Evolutionary conservation across 2,888 invertebrate genomes (phyloP), one percentile per base, ranked within the genome.

Genomic region (Drosophila barbarae): DNA sequence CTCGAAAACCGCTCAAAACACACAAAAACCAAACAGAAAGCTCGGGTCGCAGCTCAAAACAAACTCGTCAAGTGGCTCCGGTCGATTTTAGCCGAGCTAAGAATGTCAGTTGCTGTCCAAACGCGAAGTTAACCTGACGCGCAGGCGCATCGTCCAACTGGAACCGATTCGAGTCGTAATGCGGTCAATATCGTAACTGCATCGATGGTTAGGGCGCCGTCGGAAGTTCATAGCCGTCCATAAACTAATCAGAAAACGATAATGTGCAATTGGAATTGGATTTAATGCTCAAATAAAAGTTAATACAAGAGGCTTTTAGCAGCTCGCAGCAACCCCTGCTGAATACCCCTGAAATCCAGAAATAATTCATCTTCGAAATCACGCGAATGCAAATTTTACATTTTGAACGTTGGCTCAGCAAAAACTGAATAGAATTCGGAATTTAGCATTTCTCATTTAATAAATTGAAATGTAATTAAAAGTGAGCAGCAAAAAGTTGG

Each of bases 71-170:
- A 61, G 53, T 32, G 36, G 28, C 55, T 63, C 32, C n/a, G 8
- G 38, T 39, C 56, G 56, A 56, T 26, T 46, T 52, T 32, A 36
- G 39, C 26, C 64, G 39, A 51, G 36, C 38, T 12, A 18, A 34
- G 42, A 30, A 55, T 58, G 46, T 69, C 76, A 81, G 81, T 81
- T 77, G 76, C 63, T 69, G 69, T 55, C 49, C 69, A 70, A 78
- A 76, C 77, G 78, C 72, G 82, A 75, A 72, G 12, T 69, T 58
- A 69, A 68, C 28, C 71, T 68, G 77, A 82, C 81, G 77, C 81
- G 82, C 80, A 80, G 71, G 71, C 82, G 81, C 83, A 82, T 39
- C 23, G 34, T 52, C 65, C 60, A 67, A 59, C 46, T 77, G 74
- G 63, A 69, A 26, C 41, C 39, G 23, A 34, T 7, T 55, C 41